Evolutionary conservation across 2,797 vertebrate species (phyloP), one percentile per base, ranked within the genome.

Genomic region (Spizella passerina): DNA sequence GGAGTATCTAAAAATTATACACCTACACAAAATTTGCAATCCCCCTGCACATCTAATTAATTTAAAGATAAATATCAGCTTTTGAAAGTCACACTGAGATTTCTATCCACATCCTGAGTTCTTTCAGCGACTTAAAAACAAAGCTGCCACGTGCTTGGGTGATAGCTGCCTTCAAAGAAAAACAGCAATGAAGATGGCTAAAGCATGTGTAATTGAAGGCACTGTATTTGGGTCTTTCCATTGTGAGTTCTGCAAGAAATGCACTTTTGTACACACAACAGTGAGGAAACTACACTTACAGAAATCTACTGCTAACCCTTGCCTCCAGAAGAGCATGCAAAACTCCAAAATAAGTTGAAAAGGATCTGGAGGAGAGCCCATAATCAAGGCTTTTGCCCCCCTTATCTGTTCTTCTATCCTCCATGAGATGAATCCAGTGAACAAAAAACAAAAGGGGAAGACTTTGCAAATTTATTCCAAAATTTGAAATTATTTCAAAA

Each of bases 311-410:
- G 29, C 15, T 50, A 84, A 53, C 3, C 4, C 3, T 38, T 79
- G 4, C 30, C 50, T 55, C 7, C 30, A 66, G 36, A 69, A 60
- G 12, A 56, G 26, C 6, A 17, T 61, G 5, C 4, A 75, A 59
- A 23, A 20, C 38, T 26, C 32, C 53, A 32, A 68, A 83, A 12
- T 10, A 49, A 22, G 7, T 24, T 43, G 19, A 16, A 85, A 77
- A 47, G 22, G 1, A 3, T 12, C 10, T 39, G 10, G 15, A 19
- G 15, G 7, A 65, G 3, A 69, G 5, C 4, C 21, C 39, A 17
- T 30, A 24, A 76, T 50, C 21, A 69, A 65, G 19, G 14, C 2
- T 23, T 44, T 63, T 6, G 1, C 0, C 2, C 0, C 9, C 7
- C 5, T 5, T 12, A 18, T 44, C 83, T 46, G 5, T 12, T 71